Base-by-base conservation (phyloP, 2,113 vertebrate species). In the Anseranas semipalmata region DNA sequence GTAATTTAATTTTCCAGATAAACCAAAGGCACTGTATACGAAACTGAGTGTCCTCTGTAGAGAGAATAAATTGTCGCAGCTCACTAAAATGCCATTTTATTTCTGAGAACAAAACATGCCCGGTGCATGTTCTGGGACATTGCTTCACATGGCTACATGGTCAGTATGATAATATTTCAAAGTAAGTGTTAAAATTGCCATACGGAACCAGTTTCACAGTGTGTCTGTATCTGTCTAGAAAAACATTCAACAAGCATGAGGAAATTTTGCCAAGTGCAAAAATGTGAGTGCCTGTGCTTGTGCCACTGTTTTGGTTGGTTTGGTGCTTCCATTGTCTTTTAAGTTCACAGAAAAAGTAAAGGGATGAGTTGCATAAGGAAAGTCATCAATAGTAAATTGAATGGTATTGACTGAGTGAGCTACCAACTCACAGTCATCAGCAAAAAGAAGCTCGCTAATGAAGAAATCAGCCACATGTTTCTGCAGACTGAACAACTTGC, bases 371-470 rank as follows among this genome's bases (percentile, higher is more conserved):
- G 18, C 43, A 65, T 46, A 63, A 67, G 59, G 67, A 90, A 86
- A 90, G 65, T 75, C 83, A 81, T 95, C 89, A 92, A 92, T 92
- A 95, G 73, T 48, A 87, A 89, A 97, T 92, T 82, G 91, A 94
- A 65, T 82, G 66, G 35, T 97, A 92, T 94, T 95, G 93, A 95
- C 74, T 87, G 70, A 74, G n/a, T 58, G 52, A 92, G 84, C 89
- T 92, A 81, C 89, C 91, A 96, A 56, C 75, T 95, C 91, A 59
- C 22, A 85, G 70, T 68, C 89, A 95, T 94, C 93, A 95, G 89
- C 94, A 95, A 68, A 95, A 96, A 94, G 80, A 8, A 91, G 70
- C 73, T 92, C 46, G 22, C 73, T 96, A 89, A 95, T 94, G 93
- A 95, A 92, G 87, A 92, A 97, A 92, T 91, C 80, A 92, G 89